Conservation (phyloP, 2,113 vertebrate species). For the Anarrhichthys ocellatus region DNA sequence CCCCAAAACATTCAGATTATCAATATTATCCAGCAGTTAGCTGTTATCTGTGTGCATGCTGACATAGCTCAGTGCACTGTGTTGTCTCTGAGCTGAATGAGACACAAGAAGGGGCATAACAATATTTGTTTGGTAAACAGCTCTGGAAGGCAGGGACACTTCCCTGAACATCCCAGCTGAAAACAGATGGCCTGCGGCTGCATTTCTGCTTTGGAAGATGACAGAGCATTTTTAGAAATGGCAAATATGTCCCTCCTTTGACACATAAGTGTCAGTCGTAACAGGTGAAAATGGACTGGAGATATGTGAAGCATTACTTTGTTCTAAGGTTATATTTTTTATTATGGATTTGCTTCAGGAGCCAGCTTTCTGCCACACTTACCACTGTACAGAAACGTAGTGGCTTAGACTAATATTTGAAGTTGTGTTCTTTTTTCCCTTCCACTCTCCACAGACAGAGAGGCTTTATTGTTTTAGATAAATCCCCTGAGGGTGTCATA, state of each 20-base stretch:
- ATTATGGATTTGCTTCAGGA: not conserved
- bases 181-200: conserved; percentile 50
- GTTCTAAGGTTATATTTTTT: conserved; percentile 38
- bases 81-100: conserved; percentile 18
- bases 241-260: conserved; percentile 43
- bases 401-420: conserved; percentile 60
- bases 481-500: conserved; percentile 51
- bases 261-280: conserved; percentile 43
- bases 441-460: conserved; percentile 36
- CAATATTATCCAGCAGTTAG: not conserved
- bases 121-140: conserved; percentile 62
- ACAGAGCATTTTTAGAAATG: conserved; percentile 55
- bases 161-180: conserved; percentile 35
- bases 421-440: not conserved
- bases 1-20: not conserved
- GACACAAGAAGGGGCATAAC: conserved; percentile 12
- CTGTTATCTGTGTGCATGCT: not conserved
- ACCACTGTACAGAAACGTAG: conserved; percentile 40
- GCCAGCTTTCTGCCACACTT: conserved; percentile 39
- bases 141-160: conserved; percentile 19
- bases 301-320: conserved; percentile 18
- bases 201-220: conserved; percentile 47
- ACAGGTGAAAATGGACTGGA: conserved; percentile 37
- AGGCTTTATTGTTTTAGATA: conserved; percentile 60
- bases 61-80: not conserved